phyloP scores from a whole-genome alignment of 1,140 invertebrate species.

The Notospermus geniculatus region DNA sequence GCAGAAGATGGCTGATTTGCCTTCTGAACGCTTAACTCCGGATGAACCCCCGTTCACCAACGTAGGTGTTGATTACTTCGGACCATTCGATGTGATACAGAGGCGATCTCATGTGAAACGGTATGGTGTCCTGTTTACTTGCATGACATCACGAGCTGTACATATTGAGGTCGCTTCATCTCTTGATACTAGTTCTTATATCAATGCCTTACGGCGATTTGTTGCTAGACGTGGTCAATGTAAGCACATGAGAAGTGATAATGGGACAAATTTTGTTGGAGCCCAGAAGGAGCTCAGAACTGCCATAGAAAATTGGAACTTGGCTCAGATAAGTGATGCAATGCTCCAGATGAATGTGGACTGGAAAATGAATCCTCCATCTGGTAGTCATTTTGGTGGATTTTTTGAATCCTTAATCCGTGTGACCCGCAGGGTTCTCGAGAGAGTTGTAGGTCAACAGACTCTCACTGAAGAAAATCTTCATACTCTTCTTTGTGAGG shows the following conservation, averaged over 20 bases:
- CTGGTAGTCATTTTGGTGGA: constrained; percentile 21
- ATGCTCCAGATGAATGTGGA: constrained; percentile 21
- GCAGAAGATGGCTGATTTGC: constrained; percentile 26
- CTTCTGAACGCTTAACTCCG: constrained; percentile 15
- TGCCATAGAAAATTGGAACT: constrained; percentile 15
- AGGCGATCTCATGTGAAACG: constrained; percentile 21
- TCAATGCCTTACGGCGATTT: constrained; percentile 21
- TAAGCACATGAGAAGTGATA: constrained; percentile 14
- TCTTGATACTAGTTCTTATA: constrained; percentile 19
- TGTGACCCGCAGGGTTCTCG: too few relatives aligned
- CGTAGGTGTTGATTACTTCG: constrained; percentile 37
- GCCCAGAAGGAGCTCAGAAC: constrained; percentile 13
- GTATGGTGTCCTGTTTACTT: constrained; percentile 35
- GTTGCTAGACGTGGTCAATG: constrained; percentile 15
- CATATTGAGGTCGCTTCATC: constrained; percentile 29
- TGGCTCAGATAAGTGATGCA: constrained; percentile 13
- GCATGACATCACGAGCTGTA: constrained; percentile 24
- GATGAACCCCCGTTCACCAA: constrained; percentile 28
- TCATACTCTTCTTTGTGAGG: too few relatives aligned
- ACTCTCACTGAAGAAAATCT: too few relatives aligned
- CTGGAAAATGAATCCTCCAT: constrained; percentile 29
- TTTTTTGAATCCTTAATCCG: constrained; percentile 24
- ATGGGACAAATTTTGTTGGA: constrained; percentile 22
- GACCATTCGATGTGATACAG: constrained; percentile 30
- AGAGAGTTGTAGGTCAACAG: too few relatives aligned